phyloP scores from a whole-genome alignment of 2,797 vertebrate species.

The Holocentrus rufus region DNA sequence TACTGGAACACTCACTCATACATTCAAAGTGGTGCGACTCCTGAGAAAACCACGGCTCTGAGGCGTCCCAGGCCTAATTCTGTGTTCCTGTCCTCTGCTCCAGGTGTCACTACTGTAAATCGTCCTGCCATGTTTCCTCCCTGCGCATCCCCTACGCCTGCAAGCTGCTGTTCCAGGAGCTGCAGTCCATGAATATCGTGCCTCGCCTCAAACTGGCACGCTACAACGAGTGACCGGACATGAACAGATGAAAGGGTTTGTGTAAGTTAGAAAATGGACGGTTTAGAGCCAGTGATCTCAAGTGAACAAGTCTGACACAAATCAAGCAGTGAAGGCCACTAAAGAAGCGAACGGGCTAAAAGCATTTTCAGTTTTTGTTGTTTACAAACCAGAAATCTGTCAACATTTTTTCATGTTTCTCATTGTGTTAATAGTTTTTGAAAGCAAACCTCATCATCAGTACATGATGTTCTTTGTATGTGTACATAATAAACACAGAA shows the following conservation, averaged over 20 bases:
- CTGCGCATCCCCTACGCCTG: conserved; percentile 97
- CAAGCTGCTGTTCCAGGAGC: conserved; percentile 98
- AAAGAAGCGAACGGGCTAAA: not conserved
- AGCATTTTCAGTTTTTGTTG: conserved; percentile 30
- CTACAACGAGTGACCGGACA: conserved; percentile 89
- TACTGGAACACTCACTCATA: too few relatives aligned
- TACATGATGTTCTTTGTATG: conserved; percentile 36
- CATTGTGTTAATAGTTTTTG: conserved; percentile 36
- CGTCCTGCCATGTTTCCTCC: conserved; percentile 95
- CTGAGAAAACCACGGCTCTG: too few relatives aligned
- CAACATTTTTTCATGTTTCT: conserved; percentile 17
- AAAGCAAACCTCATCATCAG: not conserved
- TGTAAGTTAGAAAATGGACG: conserved; percentile 37
- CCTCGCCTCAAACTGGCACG: conserved; percentile 94
- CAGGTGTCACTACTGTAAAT: conserved; percentile 99
- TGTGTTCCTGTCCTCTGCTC: not conserved
- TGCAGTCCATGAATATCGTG: conserved; percentile 99
- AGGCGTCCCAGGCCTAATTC: conserved; percentile 18
- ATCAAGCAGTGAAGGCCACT: not conserved
- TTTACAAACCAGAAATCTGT: conserved; percentile 26
- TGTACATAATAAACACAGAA: conserved; percentile 75
- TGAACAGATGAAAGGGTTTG: not conserved
- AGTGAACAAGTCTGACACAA: conserved; percentile 7
- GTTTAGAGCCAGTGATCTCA: conserved; percentile 14
- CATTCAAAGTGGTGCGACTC: too few relatives aligned